These are phyloP conservation scores for Phyllotreta striolata DNA, from an alignment of 2,888 invertebrate species.

Conservation along the genomic window DNA sequence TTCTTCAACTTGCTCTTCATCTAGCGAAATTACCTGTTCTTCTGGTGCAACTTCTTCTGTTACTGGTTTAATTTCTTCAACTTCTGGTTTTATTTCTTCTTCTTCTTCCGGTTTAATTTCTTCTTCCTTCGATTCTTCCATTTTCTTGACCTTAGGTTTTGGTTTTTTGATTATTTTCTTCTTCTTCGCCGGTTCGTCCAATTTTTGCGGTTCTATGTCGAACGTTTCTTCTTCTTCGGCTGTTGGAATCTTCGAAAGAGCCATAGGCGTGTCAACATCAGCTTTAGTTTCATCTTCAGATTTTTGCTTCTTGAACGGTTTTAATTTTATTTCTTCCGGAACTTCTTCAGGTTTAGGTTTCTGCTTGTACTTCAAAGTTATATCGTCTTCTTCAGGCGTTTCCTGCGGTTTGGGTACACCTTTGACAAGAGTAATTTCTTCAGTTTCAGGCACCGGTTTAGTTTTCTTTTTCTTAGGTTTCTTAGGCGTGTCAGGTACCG, in stretches of 20 bases:
- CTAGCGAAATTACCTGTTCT: constrained; percentile 24
- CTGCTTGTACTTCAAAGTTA: constrained; percentile 58
- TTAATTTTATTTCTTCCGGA: constrained; percentile 57
- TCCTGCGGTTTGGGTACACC: constrained; percentile 52
- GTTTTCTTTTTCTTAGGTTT: constrained; percentile 57
- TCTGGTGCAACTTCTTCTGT: constrained; percentile 47
- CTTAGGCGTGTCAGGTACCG: constrained; percentile 50
- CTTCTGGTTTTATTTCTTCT: constrained; percentile 22
- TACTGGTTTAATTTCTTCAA: constrained; percentile 16
- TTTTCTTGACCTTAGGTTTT: constrained; percentile 42
- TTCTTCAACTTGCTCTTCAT: constrained; percentile 49
- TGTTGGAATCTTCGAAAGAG: constrained; percentile 45
- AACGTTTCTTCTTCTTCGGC: constrained; percentile 45
- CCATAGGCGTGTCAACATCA: constrained; percentile 38
- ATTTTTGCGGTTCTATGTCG: constrained; percentile 56
- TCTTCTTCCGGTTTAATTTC: constrained; percentile 31
- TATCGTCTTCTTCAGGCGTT: constrained; percentile 56
- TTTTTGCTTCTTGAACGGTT: constrained; percentile 55
- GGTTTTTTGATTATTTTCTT: constrained; percentile 48
- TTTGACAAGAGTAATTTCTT: constrained; percentile 47
- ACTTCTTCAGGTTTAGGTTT: constrained; percentile 53
- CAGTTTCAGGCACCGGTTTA: constrained; percentile 52
- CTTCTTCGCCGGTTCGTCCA: constrained; percentile 48
- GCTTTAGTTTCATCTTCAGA: constrained; percentile 51
- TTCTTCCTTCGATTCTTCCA: constrained; percentile 32